phyloP scores from a whole-genome alignment of 2,113 vertebrate species.

The Haplochromis vanheusdeni region DNA sequence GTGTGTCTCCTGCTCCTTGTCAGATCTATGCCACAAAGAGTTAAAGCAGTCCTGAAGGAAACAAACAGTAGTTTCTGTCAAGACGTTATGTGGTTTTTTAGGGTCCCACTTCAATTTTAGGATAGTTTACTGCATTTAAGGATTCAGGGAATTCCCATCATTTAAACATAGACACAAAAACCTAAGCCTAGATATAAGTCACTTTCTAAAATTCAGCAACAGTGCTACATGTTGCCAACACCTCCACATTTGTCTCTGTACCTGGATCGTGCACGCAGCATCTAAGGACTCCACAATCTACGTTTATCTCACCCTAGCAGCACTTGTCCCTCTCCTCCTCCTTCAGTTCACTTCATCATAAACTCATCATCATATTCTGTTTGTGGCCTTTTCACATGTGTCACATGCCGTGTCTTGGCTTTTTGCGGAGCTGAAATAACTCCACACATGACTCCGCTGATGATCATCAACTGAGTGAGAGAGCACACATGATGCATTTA shows the following conservation, averaged over 20 bases:
- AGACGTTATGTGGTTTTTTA: background rate
- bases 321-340: background rate
- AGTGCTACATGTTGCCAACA: background rate
- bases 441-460: background rate
- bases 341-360: background rate
- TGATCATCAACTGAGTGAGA: background rate
- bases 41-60: background rate
- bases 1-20: background rate
- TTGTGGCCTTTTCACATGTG: background rate
- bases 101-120: background rate
- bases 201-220: background rate
- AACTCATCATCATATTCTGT: background rate
- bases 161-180: background rate
- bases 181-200: background rate
- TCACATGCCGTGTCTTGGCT: fast-evolving
- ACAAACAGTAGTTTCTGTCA: background rate
- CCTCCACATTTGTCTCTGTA: background rate
- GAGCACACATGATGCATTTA: background rate
- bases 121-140: background rate
- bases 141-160: background rate
- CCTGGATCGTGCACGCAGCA: background rate
- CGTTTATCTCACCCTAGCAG: background rate
- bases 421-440: background rate
- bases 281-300: background rate
- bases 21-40: background rate